These are phyloP conservation scores for Eriocheir sinensis DNA, from an alignment of 1,140 invertebrate genomes.

Conservation along the genomic window DNA sequence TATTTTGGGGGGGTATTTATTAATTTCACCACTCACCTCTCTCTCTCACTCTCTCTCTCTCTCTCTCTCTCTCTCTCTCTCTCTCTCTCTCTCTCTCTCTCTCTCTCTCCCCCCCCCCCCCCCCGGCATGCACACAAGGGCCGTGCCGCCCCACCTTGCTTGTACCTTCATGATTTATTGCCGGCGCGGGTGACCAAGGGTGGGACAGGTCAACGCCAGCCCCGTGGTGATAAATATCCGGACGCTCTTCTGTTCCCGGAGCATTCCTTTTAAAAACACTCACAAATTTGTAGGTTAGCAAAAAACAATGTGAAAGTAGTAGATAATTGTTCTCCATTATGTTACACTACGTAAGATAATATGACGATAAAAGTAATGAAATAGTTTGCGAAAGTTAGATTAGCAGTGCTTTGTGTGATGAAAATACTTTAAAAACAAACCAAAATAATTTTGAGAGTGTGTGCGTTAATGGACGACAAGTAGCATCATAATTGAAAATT, in stretches of 20 bases:
- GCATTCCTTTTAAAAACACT: neutral
- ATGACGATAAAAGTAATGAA: conserved; percentile 9
- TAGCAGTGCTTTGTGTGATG: neutral
- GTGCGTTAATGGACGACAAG: neutral
- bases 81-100: neutral
- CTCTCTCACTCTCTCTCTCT: too few relatives aligned
- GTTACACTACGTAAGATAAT: neutral
- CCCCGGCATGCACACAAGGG: neutral
- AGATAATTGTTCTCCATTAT: too few relatives aligned
- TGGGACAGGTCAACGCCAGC: neutral
- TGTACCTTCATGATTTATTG: neutral
- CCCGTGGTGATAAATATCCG: neutral
- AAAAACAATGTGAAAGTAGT: neutral
- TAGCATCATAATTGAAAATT: too few relatives aligned
- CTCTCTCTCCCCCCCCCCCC: conserved; percentile 14
- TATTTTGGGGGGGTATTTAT: too few relatives aligned
- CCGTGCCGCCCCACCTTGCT: neutral
- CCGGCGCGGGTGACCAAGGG: neutral
- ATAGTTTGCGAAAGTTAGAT: neutral
- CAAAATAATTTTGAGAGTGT: neutral
- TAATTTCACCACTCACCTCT: neutral
- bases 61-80: too few relatives aligned
- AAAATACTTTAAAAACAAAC: conserved; percentile 2
- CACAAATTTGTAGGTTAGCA: neutral
- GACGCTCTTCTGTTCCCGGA: neutral